Evolutionary conservation across 2,797 vertebrate genomes (phyloP).

Genomic region (Acanthurus leucopareius): DNA sequence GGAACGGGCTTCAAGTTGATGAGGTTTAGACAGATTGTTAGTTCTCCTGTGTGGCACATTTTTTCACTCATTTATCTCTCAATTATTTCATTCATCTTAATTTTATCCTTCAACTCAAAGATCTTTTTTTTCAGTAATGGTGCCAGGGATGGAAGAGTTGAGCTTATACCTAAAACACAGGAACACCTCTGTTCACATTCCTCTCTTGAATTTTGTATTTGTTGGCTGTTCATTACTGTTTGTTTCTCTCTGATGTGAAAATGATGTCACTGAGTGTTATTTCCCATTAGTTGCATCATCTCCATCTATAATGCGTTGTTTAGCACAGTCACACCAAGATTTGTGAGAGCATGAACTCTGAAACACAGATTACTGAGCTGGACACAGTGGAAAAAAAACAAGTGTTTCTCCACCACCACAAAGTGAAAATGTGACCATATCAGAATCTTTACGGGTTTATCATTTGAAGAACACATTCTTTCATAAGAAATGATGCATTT

Average conservation of each 20-base stretch:
- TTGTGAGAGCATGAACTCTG: not conserved
- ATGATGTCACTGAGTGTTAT: not conserved
- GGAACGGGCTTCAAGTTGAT: slow-evolving; percentile 56
- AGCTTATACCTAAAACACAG: not conserved
- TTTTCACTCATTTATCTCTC: slow-evolving; percentile 52
- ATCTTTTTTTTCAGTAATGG: slow-evolving; percentile 10
- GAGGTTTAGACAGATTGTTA: slow-evolving; percentile 60
- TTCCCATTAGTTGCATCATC: not conserved
- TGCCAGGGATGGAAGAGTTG: not conserved
- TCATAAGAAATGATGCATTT: not conserved
- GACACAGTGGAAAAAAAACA: not conserved
- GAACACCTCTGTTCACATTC: not conserved
- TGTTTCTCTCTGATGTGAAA: not conserved
- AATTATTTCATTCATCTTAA: slow-evolving; percentile 54
- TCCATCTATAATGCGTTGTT: not conserved
- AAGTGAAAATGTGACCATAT: not conserved
- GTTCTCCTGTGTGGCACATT: slow-evolving; percentile 37
- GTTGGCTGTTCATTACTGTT: not conserved
- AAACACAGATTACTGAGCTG: not conserved
- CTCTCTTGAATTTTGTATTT: not conserved
- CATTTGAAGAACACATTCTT: not conserved
- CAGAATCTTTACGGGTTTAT: not conserved
- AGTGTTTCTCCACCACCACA: not conserved
- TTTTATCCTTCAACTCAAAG: slow-evolving; percentile 43
- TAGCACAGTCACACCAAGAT: not conserved